A percentile compares a stretch with the other conserved stretches of the same genome.
Conservation (phyloP, 2,888 invertebrate genomes). For the Aphidoletes aphidimyza region DNA sequence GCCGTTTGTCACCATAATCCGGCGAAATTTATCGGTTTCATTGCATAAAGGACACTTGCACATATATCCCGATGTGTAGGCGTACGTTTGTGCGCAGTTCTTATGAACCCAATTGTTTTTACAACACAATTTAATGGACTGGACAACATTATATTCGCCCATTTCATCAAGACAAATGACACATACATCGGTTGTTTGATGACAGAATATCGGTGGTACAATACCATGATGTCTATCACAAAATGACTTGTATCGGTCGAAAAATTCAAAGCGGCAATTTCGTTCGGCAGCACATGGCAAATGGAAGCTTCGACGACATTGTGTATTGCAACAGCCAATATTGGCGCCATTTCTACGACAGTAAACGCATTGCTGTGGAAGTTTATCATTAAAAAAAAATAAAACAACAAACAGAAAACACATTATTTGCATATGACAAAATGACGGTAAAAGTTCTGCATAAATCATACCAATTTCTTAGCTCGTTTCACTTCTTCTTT, state of each 20-base stretch:
- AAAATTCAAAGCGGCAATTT: conserved; percentile 74
- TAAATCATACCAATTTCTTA: conserved; percentile 59
- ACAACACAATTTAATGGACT: conserved; percentile 80
- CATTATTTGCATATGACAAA: no score
- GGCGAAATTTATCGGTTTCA: neutral
- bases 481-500: conserved; percentile 72
- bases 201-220: neutral
- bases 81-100: conserved; percentile 77
- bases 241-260: conserved; percentile 70
- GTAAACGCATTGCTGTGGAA: neutral
- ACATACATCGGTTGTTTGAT: conserved; percentile 66
- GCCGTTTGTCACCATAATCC: conserved; percentile 69
- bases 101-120: conserved; percentile 79
- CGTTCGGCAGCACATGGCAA: conserved; percentile 58
- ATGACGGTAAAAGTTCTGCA: no score
- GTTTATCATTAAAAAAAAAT: neutral
- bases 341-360: neutral
- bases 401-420: no score
- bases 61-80: conserved; percentile 81
- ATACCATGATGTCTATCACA: conserved; percentile 60
- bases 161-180: conserved; percentile 77
- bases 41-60: conserved; percentile 88
- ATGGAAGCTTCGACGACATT: neutral
- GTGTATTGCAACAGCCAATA: neutral
- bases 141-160: conserved; percentile 64